Base-by-base conservation (phyloP, 2,113 vertebrate genomes). In the Climacteris rufus region DNA sequence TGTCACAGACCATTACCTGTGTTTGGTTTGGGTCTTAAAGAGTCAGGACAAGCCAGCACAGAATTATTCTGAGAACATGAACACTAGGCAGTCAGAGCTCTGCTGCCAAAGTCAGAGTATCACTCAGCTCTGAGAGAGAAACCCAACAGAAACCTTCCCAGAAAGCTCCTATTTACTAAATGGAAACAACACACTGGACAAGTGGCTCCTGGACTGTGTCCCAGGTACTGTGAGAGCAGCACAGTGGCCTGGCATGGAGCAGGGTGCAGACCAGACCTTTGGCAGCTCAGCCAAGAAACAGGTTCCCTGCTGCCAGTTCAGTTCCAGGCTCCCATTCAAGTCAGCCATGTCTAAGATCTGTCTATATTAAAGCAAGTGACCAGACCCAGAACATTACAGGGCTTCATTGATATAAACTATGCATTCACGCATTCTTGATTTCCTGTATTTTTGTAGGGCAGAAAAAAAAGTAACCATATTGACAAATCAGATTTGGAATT, bases 81-180 rank as follows among this genome's bases (percentile, higher is more conserved):
- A 65, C 6, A 5, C 59, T 57, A 14, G 42, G 23, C 54, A 77
- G 50, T 10, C 83, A 83, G 33, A 89, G 42, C n/a, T 83, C 60
- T 3, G 4, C 63, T 92, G 71, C 49, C 9, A 28, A 63, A 92
- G 33, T 65, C 75, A 83, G n/a, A 90, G 31, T 15, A 77, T 74
- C 77, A 72, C 87, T 42, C 45, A 87, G 47, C 63, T 54, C 59
- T 82, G 33, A 91, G 52, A 82, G 30, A 44, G 30, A 89, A 81
- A 75, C 33, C 33, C 87, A 87, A 66, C 19, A 87, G 27, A 94
- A 89, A 94, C n/a, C 64, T 95, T 87, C 77, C 31, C 95, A 78
- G 52, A 91, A 96, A 91, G 95, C 81, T 93, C 54, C 47, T 78
- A 10, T 94, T 93, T 87, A 90, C 83, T 93, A 84, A 5, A 21